Evolutionary conservation across 2,797 vertebrate genomes (phyloP).

Genomic region (Petrocephalus schoutedeni): DNA sequence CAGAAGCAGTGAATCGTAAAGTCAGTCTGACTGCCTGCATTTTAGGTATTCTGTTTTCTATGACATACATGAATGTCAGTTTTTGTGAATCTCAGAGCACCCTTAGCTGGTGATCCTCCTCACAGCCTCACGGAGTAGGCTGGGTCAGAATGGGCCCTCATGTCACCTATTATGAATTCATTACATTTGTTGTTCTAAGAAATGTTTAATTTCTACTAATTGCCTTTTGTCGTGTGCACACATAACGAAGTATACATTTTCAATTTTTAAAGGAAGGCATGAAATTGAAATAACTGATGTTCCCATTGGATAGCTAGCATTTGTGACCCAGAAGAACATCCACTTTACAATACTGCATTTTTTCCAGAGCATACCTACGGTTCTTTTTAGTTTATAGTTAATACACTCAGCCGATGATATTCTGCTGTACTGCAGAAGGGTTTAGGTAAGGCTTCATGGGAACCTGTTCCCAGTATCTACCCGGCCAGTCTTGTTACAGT

Average conservation of each 20-base stretch:
- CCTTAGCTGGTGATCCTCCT: not conserved
- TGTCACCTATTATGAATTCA: not conserved
- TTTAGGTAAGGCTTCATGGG: not conserved
- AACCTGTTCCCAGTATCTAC: not conserved
- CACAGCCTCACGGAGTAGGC: not conserved
- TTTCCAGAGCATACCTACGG: not conserved
- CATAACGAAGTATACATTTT: not conserved
- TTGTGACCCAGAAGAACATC: not conserved
- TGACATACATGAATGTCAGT: slow-evolving; percentile 10
- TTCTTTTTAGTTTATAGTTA: not conserved
- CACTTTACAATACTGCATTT: not conserved
- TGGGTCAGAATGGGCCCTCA: not conserved
- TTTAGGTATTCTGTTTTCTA: not conserved
- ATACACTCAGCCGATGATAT: not conserved
- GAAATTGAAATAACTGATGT: not conserved
- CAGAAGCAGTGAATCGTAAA: not conserved
- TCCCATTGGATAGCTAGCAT: not conserved
- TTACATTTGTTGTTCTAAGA: not conserved
- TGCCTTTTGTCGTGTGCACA: not conserved
- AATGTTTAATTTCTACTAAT: not conserved
- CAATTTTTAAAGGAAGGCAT: not conserved
- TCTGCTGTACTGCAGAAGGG: not conserved
- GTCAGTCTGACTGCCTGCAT: not conserved
- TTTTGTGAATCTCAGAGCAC: not conserved
- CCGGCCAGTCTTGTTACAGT: not conserved